Evolutionary conservation across 2,113 vertebrate species (phyloP).

Genomic region (Chloroceryle aenea): DNA sequence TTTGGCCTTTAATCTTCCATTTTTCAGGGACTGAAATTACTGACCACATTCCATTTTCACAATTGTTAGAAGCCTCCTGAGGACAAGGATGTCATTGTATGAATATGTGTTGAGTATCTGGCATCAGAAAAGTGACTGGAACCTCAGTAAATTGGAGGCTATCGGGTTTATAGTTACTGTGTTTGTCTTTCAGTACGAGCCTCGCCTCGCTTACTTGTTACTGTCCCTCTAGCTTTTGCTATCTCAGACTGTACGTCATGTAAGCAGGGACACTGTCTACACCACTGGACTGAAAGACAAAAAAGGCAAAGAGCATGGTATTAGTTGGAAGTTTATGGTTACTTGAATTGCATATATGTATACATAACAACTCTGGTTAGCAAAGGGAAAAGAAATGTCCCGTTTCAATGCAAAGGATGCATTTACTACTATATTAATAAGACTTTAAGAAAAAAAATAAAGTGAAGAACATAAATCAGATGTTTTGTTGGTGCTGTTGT

Average conservation of each 20-base stretch:
- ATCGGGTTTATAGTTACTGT: background rate
- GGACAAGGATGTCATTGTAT: conserved; percentile 1
- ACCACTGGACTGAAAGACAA: background rate
- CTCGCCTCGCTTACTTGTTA: background rate
- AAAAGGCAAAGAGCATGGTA: background rate
- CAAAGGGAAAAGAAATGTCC: background rate
- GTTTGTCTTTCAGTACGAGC: conserved; percentile 11
- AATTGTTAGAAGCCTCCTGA: background rate
- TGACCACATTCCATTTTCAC: background rate
- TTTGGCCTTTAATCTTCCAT: background rate
- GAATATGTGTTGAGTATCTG: background rate
- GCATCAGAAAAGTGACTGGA: background rate
- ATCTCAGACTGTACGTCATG: background rate
- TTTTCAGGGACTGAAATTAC: conserved; percentile 19
- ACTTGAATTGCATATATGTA: background rate
- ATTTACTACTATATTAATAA: background rate
- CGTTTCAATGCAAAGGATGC: background rate
- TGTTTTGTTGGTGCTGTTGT: background rate
- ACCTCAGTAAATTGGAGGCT: background rate
- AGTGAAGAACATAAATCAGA: background rate
- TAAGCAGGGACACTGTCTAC: background rate
- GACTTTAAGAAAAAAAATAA: background rate
- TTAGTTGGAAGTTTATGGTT: background rate
- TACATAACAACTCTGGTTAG: background rate
- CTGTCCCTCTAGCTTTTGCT: background rate